Evolutionary conservation across 2,113 vertebrate species (phyloP).

Genomic region (Myrmecobius fasciatus): DNA sequence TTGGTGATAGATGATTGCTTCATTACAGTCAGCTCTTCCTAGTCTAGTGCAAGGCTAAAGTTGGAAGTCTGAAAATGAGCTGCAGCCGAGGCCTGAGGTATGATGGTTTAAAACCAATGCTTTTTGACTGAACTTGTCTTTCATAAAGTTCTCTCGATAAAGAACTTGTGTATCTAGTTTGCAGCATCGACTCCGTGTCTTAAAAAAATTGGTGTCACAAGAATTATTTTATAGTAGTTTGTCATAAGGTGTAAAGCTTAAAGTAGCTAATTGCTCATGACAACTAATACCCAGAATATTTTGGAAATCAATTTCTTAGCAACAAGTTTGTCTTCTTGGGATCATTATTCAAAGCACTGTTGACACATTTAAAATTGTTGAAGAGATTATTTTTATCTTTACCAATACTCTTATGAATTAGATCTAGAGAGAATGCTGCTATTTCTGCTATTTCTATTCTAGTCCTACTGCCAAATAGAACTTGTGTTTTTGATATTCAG

Average conservation of each 20-base stretch:
- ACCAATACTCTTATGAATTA: slow-evolving; percentile 28
- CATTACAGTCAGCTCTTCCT: neutral
- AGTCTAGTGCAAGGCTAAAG: neutral
- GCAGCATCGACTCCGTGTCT: slow-evolving; percentile 60
- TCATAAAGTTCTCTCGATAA: slow-evolving; percentile 53
- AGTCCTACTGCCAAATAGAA: neutral
- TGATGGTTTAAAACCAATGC: slow-evolving; percentile 27
- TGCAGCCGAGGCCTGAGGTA: neutral
- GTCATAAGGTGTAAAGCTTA: slow-evolving; percentile 46
- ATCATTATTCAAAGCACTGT: slow-evolving; percentile 29
- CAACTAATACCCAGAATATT: slow-evolving; percentile 1
- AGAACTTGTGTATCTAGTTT: slow-evolving; percentile 44
- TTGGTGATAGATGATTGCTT: neutral
- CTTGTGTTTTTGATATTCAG: slow-evolving; percentile 34
- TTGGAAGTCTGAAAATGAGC: neutral
- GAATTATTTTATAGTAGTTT: slow-evolving; percentile 42
- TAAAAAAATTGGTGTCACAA: slow-evolving; percentile 70
- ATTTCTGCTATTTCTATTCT: slow-evolving; percentile 50
- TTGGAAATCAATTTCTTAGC: slow-evolving; percentile 54
- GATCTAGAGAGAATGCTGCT: slow-evolving; percentile 34
- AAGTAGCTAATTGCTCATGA: slow-evolving; percentile 42
- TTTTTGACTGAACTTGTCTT: slow-evolving; percentile 3
- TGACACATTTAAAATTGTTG: slow-evolving; percentile 36
- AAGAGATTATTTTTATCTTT: slow-evolving; percentile 34
- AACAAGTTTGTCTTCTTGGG: slow-evolving; percentile 29